Conservation (phyloP, 2,113 vertebrate genomes). For the Hassar affinis region DNA sequence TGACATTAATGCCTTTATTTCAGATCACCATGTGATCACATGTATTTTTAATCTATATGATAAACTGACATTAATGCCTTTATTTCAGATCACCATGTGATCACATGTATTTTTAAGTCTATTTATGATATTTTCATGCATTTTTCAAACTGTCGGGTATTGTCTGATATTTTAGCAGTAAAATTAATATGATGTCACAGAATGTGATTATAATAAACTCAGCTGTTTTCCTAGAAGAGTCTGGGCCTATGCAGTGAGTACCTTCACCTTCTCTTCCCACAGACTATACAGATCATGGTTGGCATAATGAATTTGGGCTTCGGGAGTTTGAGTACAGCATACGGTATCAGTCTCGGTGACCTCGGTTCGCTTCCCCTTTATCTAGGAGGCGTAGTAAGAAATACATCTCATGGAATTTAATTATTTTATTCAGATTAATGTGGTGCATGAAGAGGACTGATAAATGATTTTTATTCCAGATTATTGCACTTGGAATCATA, state of each 20-base stretch:
- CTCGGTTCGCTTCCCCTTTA: background rate
- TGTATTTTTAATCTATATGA: no score
- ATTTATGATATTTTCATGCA: background rate
- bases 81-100: background rate
- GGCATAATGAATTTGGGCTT: conserved; percentile 62
- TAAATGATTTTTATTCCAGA: conserved; percentile 51
- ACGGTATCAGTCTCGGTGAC: fast-evolving
- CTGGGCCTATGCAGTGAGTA: background rate
- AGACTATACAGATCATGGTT: conserved; percentile 66
- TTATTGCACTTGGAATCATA: conserved; percentile 56
- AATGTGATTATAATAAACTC: background rate
- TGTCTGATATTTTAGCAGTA: background rate
- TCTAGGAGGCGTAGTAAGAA: conserved; percentile 63
- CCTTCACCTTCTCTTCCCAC: conserved; percentile 19
- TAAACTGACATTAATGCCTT: background rate
- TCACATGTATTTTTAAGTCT: no score
- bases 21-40: background rate
- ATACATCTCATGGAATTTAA: background rate
- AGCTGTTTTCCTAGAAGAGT: background rate
- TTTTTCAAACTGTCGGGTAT: background rate
- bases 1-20: background rate
- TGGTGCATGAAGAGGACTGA: no score
- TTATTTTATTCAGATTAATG: background rate
- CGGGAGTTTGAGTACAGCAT: background rate
- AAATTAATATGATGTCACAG: background rate